A percentile compares a stretch with the other conserved stretches of the same genome.
Evolutionary conservation across 1,140 invertebrate genomes (phyloP).

Genomic region (Magallana ariakensis): DNA sequence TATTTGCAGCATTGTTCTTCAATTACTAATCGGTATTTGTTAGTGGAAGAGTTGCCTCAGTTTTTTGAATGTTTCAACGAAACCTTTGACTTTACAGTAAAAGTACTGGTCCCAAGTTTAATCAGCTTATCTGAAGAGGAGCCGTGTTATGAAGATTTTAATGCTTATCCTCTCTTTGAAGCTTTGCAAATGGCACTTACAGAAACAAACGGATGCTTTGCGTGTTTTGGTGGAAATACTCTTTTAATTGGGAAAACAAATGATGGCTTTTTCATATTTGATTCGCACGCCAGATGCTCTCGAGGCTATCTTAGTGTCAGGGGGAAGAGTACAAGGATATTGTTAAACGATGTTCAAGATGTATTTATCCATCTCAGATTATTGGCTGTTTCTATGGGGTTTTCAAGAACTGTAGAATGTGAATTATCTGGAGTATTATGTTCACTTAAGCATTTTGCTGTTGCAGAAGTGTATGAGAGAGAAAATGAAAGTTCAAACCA

Average conservation of each 20-base stretch:
- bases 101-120: not conserved
- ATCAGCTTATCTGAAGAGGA: not conserved
- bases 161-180: not conserved
- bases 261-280: conserved; percentile 22
- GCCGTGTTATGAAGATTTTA: not conserved
- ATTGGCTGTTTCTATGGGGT: not conserved
- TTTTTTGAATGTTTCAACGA: conserved; percentile 4
- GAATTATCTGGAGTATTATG: not conserved
- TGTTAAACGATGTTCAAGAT: not conserved
- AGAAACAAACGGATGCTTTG: conserved; percentile 13
- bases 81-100: not conserved
- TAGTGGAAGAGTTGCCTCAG: conserved; percentile 9
- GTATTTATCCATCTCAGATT: not conserved
- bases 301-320: not conserved
- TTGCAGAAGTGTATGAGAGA: not conserved
- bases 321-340: conserved; percentile 15
- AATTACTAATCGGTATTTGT: not conserved
- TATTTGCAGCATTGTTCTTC: not conserved
- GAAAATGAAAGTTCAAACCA: too few species aligned
- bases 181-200: not conserved
- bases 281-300: conserved; percentile 17
- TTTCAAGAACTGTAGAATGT: not conserved
- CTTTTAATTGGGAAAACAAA: not conserved
- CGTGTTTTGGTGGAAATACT: not conserved
- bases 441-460: not conserved